Base-by-base conservation (phyloP, 2,888 invertebrate species). In the Minunthozetes semirufus region DNA sequence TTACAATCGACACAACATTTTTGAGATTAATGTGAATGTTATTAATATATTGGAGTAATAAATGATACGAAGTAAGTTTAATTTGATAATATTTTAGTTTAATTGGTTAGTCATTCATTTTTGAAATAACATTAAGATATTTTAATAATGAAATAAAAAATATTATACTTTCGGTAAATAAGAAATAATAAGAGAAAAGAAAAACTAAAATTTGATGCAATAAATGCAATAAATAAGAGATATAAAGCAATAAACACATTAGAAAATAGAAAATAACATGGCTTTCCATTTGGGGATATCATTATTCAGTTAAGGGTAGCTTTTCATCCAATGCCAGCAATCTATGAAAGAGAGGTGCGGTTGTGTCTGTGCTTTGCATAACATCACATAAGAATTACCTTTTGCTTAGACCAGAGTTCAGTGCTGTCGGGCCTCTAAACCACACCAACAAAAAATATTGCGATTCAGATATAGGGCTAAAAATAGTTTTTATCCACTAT, bases 231-330 rank as follows among this genome's bases (percentile, higher is more conserved):
- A 66, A 66, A 66, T 66, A 66, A 66, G 13, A 22, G 22, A 66
- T 66, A 66, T 66, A 38, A 66, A 66, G 66, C 38, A 33, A 66
- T 66, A 66, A 66, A 66, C 66, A 66, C 66, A 38, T 38, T 17
- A 33, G 33, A 33, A 33, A 66, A 38, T 66, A n/a, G 33, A 66
- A 66, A 66, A 66, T 66, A 66, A 66, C 66, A 66, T 38, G 66
- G 66, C 38, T 38, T 66, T 38, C 38, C 13, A 66, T 66, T n/a
- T n/a, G 25, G n/a, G 33, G 66, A 66, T 38, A 66, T 66, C 33
- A 66, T 66, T 66, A 66, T 66, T 66, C 33, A 66, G 66, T 66
- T 66, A 38, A 11, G 38, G 66, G n/a, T 66, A 66, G 66, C 9
- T 38, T 66, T 66, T n/a, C 66, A 66, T 66, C 66, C 66, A 66